A percentile compares a stretch with the other conserved stretches of the same genome.
These are phyloP conservation scores for Actinernus sp. DNA, from an alignment of 92 coral and sea anemone species.

Conservation along the genomic window DNA sequence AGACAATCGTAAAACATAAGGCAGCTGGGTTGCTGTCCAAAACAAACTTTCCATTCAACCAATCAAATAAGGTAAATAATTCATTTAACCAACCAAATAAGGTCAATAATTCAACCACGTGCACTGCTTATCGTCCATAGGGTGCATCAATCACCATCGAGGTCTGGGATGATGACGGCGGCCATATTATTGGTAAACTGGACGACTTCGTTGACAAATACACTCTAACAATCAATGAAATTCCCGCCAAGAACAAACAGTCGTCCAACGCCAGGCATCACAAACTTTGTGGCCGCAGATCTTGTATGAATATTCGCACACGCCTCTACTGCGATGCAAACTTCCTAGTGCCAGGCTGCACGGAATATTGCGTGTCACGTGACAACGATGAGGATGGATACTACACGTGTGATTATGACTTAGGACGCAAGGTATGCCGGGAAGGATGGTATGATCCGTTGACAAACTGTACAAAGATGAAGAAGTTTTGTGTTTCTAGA, in stretches of 20 bases:
- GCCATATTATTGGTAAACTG: slow-evolving; percentile 61
- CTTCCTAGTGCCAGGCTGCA: slow-evolving; percentile 80
- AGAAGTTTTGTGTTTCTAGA: slow-evolving; percentile 69
- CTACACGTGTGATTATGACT: slow-evolving; percentile 68
- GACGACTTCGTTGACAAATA: slow-evolving; percentile 87
- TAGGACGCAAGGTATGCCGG: slow-evolving; percentile 67
- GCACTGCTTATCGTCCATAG: too few relatives aligned
- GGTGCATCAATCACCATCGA: slow-evolving; percentile 73
- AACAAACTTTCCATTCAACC: too few relatives aligned
- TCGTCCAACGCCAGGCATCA: slow-evolving; percentile 26
- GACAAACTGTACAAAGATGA: slow-evolving; percentile 65
- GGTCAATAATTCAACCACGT: too few relatives aligned
- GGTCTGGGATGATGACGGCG: slow-evolving; percentile 92
- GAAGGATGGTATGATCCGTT: slow-evolving; percentile 81
- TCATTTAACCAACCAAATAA: too few relatives aligned
- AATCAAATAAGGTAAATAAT: too few relatives aligned
- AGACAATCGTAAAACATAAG: too few relatives aligned
- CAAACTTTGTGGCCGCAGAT: slow-evolving; percentile 61
- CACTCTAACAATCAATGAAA: slow-evolving; percentile 38
- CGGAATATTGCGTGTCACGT: slow-evolving; percentile 62
- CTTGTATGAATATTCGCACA: slow-evolving; percentile 65
- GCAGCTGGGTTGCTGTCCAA: too few relatives aligned
- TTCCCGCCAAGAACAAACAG: slow-evolving; percentile 38
- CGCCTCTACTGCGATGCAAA: slow-evolving; percentile 72
- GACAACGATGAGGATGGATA: slow-evolving; percentile 71